Percentiles rank a stretch among this genome's conserved stretches.
Conservation (phyloP, 2,113 vertebrate genomes). For the Hystrix cristata region DNA sequence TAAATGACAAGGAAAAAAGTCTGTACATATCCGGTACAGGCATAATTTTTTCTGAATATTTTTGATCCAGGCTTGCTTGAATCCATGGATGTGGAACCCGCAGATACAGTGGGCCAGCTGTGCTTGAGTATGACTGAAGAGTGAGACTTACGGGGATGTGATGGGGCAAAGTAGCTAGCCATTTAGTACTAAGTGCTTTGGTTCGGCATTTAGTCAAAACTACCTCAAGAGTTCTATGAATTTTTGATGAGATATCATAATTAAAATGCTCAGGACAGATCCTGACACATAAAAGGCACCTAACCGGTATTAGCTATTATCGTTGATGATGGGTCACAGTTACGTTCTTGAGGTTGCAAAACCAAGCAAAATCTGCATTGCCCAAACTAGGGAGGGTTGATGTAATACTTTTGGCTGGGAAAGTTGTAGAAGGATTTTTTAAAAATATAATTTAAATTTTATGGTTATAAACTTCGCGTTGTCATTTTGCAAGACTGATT, state of each 20-base stretch:
- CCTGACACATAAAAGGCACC: background rate
- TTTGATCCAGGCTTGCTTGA: background rate
- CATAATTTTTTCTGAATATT: background rate
- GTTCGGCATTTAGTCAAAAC: background rate
- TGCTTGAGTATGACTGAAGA: background rate
- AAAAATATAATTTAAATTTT: background rate
- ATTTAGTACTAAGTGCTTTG: background rate
- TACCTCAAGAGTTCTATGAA: background rate
- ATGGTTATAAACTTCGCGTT: constrained; percentile 8
- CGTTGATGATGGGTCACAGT: background rate
- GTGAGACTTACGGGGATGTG: background rate
- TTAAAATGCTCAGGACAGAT: constrained; percentile 22
- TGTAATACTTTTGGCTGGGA: background rate
- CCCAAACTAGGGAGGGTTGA: background rate
- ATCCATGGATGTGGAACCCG: background rate
- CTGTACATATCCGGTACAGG: background rate
- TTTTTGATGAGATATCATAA: constrained; percentile 7
- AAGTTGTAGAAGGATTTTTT: background rate
- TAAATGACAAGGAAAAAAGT: background rate
- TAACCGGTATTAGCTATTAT: background rate
- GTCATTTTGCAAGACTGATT: constrained; percentile 43
- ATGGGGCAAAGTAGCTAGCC: background rate
- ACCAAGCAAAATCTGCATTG: background rate
- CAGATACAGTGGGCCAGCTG: background rate
- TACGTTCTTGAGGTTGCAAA: background rate